These are phyloP conservation scores for Drosophila fungiperda DNA, from an alignment of 2,888 invertebrate species.

Conservation along the genomic window DNA sequence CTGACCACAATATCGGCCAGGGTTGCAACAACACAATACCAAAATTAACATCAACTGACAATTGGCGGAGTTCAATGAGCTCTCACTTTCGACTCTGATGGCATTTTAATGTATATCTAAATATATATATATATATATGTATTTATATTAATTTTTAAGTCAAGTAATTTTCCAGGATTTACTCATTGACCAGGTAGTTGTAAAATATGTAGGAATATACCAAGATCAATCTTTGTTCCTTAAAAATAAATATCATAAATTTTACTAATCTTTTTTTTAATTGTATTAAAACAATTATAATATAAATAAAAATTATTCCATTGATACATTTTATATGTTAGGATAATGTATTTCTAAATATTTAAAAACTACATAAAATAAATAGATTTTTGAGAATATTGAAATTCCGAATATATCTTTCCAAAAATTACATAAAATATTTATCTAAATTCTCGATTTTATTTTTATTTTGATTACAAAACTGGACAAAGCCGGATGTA, in stretches of 20 bases:
- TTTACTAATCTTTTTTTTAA: not conserved
- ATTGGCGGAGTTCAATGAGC: conserved; percentile 44
- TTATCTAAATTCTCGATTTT: not conserved
- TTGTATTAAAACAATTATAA: not conserved
- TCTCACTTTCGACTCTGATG: not conserved
- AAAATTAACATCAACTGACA: conserved; percentile 18
- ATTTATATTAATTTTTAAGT: not conserved
- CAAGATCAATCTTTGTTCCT: not conserved
- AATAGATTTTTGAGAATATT: conserved; percentile 9
- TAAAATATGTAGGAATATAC: not conserved
- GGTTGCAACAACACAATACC: conserved; percentile 33
- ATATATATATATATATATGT: not conserved
- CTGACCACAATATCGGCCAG: conserved; percentile 44
- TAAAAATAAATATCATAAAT: not conserved
- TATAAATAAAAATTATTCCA: not conserved
- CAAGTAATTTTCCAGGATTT: not conserved
- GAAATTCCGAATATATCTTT: not conserved
- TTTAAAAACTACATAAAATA: not conserved
- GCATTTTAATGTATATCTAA: conserved; percentile 5
- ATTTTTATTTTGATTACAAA: conserved; percentile 17
- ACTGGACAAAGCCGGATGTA: conserved; percentile 11
- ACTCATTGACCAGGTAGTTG: no score
- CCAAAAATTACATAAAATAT: not conserved
- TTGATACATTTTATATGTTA: not conserved
- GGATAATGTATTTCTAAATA: no score